A percentile compares a stretch with the other conserved stretches of the same genome.
Evolutionary conservation across 2,888 invertebrate genomes (phyloP).

Genomic region (Sinelater perroti): DNA sequence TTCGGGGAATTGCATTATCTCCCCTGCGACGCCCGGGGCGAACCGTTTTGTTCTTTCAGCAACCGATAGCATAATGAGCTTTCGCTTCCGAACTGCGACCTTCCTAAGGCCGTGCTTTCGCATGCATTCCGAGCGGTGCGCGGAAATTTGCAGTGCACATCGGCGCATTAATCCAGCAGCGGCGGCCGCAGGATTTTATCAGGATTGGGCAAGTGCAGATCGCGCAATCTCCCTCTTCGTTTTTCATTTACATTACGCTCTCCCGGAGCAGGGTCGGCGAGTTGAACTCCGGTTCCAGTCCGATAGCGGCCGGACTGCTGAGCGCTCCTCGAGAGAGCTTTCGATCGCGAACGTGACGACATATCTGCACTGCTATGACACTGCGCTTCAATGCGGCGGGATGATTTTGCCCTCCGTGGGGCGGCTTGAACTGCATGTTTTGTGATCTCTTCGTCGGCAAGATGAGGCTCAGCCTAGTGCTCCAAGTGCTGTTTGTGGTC

Average conservation of each 20-base stretch:
- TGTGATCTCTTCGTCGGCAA: too few relatives aligned
- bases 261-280: slow-evolving; percentile 37
- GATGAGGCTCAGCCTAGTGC: too few relatives aligned
- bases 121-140: slow-evolving; percentile 13
- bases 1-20: too few relatives aligned
- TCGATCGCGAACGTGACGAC: slow-evolving; percentile 28
- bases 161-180: slow-evolving; percentile 33
- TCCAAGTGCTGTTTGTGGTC: slow-evolving; percentile 26
- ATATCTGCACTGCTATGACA: slow-evolving; percentile 21
- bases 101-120: too few relatives aligned
- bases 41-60: too few relatives aligned
- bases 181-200: slow-evolving; percentile 34
- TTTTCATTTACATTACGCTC: slow-evolving; percentile 37
- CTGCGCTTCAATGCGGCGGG: too few relatives aligned
- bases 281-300: slow-evolving; percentile 36
- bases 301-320: slow-evolving; percentile 29
- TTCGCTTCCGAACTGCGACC: too few relatives aligned
- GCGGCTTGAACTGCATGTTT: not conserved
- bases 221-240: slow-evolving; percentile 39
- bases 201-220: slow-evolving; percentile 37
- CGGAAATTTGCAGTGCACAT: slow-evolving; percentile 34
- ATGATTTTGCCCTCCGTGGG: slow-evolving; percentile 22
- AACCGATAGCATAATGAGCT: too few relatives aligned
- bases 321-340: slow-evolving; percentile 19
- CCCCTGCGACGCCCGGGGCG: too few relatives aligned